These are phyloP conservation scores for Canis aureus DNA, from an alignment of 2,113 vertebrate genomes.

Conservation along the genomic window DNA sequence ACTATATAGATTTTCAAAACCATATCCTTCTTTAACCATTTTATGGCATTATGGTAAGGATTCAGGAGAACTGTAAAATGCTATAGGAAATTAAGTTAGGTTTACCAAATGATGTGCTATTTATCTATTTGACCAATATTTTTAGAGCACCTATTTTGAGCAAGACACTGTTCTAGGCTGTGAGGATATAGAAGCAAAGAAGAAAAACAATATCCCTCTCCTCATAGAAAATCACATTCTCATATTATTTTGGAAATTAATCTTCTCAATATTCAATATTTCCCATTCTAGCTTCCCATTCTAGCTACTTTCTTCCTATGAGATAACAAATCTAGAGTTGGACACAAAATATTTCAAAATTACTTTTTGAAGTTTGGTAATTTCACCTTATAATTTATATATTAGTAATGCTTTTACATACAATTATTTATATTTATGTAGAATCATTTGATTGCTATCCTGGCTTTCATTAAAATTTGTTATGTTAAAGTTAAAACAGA, in stretches of 20 bases:
- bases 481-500: neutral
- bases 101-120: neutral
- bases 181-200: neutral
- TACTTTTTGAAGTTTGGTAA: neutral
- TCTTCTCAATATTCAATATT: neutral
- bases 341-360: neutral
- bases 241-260: neutral
- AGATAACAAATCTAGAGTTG: neutral
- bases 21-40: neutral
- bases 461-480: neutral
- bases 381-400: neutral
- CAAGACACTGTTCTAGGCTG: neutral
- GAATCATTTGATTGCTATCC: neutral
- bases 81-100: neutral
- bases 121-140: neutral
- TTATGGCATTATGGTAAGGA: neutral
- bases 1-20: neutral
- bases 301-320: neutral
- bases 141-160: neutral
- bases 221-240: neutral
- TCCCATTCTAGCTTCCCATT: neutral
- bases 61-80: neutral
- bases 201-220: neutral
- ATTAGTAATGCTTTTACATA: neutral
- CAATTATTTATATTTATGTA: neutral